Percentiles rank a stretch among this genome's conserved stretches.
These are phyloP conservation scores for Uloborus diversus DNA, from an alignment of 1,140 invertebrate genomes.

Conservation along the genomic window DNA sequence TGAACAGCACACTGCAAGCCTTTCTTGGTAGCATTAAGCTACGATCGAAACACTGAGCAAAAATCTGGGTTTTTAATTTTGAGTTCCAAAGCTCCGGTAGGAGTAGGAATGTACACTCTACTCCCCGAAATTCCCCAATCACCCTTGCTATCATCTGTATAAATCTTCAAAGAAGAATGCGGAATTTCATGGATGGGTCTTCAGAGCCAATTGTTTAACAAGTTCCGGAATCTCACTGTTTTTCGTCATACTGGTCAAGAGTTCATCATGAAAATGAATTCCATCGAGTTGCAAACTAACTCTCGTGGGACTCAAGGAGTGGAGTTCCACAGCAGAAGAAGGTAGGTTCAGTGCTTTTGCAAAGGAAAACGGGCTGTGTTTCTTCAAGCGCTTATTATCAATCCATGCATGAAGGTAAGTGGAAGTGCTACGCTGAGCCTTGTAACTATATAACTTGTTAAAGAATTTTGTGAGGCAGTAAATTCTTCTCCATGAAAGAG, in stretches of 20 bases:
- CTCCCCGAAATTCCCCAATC: neutral
- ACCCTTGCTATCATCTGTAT: neutral
- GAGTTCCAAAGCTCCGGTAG: neutral
- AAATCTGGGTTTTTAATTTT: neutral
- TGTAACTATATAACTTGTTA: too few species aligned
- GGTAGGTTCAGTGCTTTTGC: neutral
- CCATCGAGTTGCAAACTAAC: neutral
- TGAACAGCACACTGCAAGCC: neutral
- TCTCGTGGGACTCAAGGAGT: neutral
- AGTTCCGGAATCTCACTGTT: neutral
- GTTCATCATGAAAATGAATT: conserved; percentile 1
- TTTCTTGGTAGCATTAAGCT: neutral
- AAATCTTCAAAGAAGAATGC: neutral
- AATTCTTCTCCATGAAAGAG: neutral
- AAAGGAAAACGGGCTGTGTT: neutral
- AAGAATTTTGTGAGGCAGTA: too few species aligned
- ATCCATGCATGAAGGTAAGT: too few species aligned
- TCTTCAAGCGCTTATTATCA: neutral
- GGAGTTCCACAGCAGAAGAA: conserved; percentile 2
- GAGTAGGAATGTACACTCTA: conserved; percentile 16
- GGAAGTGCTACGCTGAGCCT: too few species aligned
- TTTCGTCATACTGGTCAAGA: conserved; percentile 7
- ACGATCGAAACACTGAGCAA: neutral
- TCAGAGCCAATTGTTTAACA: neutral
- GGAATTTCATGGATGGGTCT: neutral